phyloP scores from a whole-genome alignment of 2,888 invertebrate genomes.

The Odontothrips loti region DNA sequence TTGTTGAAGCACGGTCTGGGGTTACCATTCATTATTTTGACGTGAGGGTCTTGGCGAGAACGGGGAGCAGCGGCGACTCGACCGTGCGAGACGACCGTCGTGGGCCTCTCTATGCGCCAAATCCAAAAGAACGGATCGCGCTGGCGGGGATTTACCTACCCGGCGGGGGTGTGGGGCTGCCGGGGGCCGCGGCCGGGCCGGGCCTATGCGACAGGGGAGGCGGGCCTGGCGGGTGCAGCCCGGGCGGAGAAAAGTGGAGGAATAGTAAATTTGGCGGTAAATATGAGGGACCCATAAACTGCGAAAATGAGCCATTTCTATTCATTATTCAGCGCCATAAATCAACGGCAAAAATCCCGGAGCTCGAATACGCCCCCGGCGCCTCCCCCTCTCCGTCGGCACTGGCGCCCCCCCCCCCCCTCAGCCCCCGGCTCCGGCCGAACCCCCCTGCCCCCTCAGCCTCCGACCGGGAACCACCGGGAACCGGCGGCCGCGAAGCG shows the following conservation, averaged over 20 bases:
- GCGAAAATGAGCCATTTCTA: slow-evolving; percentile 25
- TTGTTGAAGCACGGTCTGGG: too few relatives aligned
- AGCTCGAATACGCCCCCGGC: slow-evolving; percentile 2
- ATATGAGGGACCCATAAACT: slow-evolving; percentile 22
- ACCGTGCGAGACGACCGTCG: too few relatives aligned
- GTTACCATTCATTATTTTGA: too few relatives aligned
- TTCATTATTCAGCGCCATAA: slow-evolving; percentile 20
- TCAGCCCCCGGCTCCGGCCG: not conserved
- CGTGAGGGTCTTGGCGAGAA: too few relatives aligned
- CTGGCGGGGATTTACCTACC: too few relatives aligned
- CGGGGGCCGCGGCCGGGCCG: too few relatives aligned
- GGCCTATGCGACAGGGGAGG: not conserved
- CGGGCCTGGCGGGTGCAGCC: not conserved
- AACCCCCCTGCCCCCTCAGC: not conserved
- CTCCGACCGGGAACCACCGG: not conserved
- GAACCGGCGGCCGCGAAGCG: not conserved
- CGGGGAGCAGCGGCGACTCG: too few relatives aligned
- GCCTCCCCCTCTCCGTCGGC: not conserved
- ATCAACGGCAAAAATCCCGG: slow-evolving; percentile 10
- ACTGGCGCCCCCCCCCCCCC: not conserved
- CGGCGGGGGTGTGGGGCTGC: too few relatives aligned
- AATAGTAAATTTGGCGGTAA: slow-evolving; percentile 26
- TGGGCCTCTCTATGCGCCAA: too few relatives aligned
- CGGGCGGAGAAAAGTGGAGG: slow-evolving; percentile 19
- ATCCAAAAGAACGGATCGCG: too few relatives aligned